Conservation (phyloP, 2,113 vertebrate species). For the Amazona guildingii region DNA sequence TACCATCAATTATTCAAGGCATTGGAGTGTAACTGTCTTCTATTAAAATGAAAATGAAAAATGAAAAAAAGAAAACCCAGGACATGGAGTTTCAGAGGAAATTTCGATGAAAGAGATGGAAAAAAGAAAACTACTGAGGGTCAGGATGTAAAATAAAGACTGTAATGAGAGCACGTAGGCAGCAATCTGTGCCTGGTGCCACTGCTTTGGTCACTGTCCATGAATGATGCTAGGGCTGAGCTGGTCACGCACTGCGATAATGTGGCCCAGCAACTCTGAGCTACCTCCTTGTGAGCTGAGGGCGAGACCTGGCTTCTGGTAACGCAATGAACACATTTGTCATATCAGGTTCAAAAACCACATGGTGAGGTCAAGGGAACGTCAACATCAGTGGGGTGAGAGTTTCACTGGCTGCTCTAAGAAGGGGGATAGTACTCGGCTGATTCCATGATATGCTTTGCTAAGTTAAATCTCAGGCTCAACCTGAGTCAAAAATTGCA, state of each 20-base stretch:
- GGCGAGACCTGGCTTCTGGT: not conserved
- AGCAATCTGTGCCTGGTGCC: not conserved
- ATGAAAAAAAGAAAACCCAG: not conserved
- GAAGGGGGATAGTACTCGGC: not conserved
- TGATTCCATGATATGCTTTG: not conserved
- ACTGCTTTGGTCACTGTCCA: rapidly evolving
- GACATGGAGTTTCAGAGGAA: not conserved
- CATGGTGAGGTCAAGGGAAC: not conserved
- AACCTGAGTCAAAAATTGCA: not conserved
- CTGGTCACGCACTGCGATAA: not conserved
- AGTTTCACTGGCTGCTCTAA: not conserved
- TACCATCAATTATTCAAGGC: not conserved
- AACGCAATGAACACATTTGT: rapidly evolving
- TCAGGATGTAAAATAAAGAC: not conserved
- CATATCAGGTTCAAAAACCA: not conserved
- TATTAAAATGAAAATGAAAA: no score
- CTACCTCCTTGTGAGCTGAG: not conserved
- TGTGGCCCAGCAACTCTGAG: not conserved
- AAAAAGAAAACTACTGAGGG: not conserved
- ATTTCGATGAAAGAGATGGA: not conserved
- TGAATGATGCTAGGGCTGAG: not conserved
- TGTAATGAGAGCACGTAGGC: not conserved
- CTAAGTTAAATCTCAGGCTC: not conserved
- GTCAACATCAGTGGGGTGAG: not conserved
- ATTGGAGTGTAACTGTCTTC: not conserved